Conservation (phyloP, 2,797 vertebrate species). For the Pipistrellus kuhlii region DNA sequence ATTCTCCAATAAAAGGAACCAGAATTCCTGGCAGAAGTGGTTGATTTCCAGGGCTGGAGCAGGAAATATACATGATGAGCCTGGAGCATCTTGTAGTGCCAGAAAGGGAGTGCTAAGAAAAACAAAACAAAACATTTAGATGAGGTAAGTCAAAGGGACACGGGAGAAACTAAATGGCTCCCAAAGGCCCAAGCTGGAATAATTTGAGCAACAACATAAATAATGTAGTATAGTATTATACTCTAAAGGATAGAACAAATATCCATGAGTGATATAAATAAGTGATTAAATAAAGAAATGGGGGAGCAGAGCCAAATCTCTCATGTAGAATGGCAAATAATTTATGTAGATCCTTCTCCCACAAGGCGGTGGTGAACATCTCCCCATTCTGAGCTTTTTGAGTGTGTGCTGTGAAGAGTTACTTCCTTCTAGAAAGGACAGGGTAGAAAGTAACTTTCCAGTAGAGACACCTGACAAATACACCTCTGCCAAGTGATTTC, state of each 20-base stretch:
- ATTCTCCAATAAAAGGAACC: conserved; percentile 37
- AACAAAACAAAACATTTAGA: neutral
- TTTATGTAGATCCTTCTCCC: conserved; percentile 30
- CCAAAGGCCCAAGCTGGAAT: conserved; percentile 16
- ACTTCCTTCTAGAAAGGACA: conserved; percentile 15
- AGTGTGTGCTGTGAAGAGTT: neutral
- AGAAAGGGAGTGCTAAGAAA: conserved; percentile 28
- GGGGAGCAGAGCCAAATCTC: conserved; percentile 24
- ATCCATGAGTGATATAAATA: conserved; percentile 59
- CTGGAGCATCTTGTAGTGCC: neutral
- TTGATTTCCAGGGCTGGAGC: neutral
- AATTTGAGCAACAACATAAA: conserved; percentile 52
- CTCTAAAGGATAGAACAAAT: conserved; percentile 55
- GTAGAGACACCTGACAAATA: neutral
- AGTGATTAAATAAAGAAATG: conserved; percentile 36
- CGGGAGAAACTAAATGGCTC: conserved; percentile 6
- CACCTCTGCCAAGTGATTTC: neutral
- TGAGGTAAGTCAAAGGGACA: conserved; percentile 15
- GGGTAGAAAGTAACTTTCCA: neutral
- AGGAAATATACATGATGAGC: conserved; percentile 40
- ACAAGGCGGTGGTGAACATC: neutral
- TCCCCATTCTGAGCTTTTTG: neutral
- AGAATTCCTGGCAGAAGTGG: neutral
- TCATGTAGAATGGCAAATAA: conserved; percentile 41
- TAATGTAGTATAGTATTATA: conserved; percentile 35